Percentiles rank a stretch among this genome's conserved stretches.
These are phyloP conservation scores for Erebia palarica DNA, from an alignment of 2,888 invertebrate species.

Conservation along the genomic window DNA sequence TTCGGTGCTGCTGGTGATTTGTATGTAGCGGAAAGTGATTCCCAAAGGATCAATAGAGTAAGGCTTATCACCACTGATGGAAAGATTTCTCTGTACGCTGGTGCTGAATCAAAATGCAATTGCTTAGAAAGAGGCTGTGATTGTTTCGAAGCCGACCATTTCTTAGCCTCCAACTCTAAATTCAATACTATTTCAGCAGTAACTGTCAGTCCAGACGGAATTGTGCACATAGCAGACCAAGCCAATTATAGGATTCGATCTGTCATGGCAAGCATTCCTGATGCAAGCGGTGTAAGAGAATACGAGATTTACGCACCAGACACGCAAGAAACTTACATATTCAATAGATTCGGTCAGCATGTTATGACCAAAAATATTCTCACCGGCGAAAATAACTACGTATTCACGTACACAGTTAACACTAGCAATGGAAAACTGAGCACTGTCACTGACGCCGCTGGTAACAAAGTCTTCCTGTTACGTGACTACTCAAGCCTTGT, in stretches of 20 bases:
- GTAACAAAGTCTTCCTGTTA: constrained; percentile 92
- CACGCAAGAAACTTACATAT: constrained; percentile 96
- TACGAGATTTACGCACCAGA: constrained; percentile 98
- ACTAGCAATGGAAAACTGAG: constrained; percentile 97
- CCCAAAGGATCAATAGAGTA: constrained; percentile 95
- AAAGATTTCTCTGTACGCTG: constrained; percentile 95
- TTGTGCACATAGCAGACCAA: constrained; percentile 97
- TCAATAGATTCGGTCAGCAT: constrained; percentile 97
- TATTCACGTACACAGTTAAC: constrained; percentile 97
- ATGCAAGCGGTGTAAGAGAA: constrained; percentile 90
- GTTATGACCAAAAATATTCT: constrained; percentile 96
- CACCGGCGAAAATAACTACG: constrained; percentile 96
- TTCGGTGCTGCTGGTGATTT: constrained; percentile 96
- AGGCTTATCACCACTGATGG: constrained; percentile 96
- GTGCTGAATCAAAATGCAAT: constrained; percentile 96
- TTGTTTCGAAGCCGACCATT: constrained; percentile 96
- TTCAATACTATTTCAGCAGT: constrained; percentile 97
- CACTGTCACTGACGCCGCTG: constrained; percentile 96
- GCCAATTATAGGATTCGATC: constrained; percentile 94
- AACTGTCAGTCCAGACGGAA: constrained; percentile 95
- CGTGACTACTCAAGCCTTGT: constrained; percentile 94
- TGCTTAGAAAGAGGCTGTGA: constrained; percentile 95
- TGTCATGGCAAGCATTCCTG: constrained; percentile 94
- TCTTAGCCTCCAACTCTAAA: constrained; percentile 95
- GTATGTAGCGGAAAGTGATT: constrained; percentile 97